Percentiles rank a stretch among this genome's conserved stretches.
Conservation (phyloP, 2,797 vertebrate species). For the Crenichthys baileyi region DNA sequence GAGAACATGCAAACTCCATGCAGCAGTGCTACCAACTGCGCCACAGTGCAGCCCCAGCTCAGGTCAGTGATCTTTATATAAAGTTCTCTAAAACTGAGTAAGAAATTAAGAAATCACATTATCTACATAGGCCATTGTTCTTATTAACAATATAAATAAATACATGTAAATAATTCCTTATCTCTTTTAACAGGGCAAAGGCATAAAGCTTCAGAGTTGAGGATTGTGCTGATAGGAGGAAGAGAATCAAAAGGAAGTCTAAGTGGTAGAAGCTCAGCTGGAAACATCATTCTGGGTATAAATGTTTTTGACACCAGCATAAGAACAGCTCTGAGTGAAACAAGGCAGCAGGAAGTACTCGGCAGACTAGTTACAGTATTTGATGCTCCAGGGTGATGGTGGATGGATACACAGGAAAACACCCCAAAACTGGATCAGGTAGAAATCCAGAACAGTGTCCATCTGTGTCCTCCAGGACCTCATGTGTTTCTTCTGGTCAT, state of each 20-base stretch:
- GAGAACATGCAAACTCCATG: too few relatives aligned
- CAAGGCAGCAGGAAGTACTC: too few relatives aligned
- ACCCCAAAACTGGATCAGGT: slow-evolving; percentile 51
- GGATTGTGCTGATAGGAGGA: slow-evolving; percentile 58
- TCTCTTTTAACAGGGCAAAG: slow-evolving; percentile 26
- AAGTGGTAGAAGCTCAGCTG: slow-evolving; percentile 23
- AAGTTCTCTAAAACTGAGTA: too few relatives aligned
- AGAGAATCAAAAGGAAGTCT: background rate
- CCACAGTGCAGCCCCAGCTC: too few relatives aligned
- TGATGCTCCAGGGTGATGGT: slow-evolving; percentile 65
- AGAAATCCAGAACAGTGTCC: slow-evolving; percentile 51
- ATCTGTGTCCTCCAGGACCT: slow-evolving; percentile 41
- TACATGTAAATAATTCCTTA: background rate
- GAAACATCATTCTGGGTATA: slow-evolving; percentile 60
- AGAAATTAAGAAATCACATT: too few relatives aligned
- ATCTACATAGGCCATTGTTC: too few relatives aligned
- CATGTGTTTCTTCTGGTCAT: slow-evolving; percentile 17
- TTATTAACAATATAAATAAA: too few relatives aligned
- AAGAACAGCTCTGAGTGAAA: slow-evolving; percentile 51
- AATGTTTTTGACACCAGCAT: slow-evolving; percentile 46
- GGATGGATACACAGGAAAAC: slow-evolving; percentile 38
- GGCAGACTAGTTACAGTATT: slow-evolving; percentile 38
- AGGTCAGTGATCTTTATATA: too few relatives aligned
- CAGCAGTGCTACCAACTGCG: too few relatives aligned
- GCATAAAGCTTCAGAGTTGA: slow-evolving; percentile 7